phyloP scores from a whole-genome alignment of 2,113 vertebrate species.

The Eptesicus fuscus region DNA sequence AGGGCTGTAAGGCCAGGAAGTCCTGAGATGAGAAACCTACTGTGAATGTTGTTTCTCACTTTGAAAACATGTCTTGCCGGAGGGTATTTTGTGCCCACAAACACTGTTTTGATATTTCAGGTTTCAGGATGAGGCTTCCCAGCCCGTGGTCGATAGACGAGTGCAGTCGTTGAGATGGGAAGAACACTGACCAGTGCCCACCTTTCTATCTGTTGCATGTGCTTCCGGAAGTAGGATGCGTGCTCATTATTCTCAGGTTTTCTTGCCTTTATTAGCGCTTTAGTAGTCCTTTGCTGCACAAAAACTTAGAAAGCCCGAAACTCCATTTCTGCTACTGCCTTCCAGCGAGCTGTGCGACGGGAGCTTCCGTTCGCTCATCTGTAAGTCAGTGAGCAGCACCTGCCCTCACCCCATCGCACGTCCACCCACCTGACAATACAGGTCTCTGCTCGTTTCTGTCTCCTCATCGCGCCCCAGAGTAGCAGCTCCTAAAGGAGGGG shows the following conservation, averaged over 20 bases:
- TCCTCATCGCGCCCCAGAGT: neutral
- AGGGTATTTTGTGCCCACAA: neutral
- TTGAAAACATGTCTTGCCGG: conserved; percentile 7
- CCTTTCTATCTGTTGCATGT: neutral
- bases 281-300: neutral
- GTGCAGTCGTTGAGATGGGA: fast-evolving
- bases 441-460: neutral
- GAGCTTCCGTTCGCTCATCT: too few species aligned
- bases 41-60: neutral
- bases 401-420: fast-evolving
- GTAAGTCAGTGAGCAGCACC: too few species aligned
- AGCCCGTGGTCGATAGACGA: neutral
- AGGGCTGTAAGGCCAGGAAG: neutral
- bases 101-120: neutral
- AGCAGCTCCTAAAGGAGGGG: neutral
- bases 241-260: fast-evolving
- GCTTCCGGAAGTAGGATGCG: fast-evolving
- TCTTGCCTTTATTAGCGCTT: neutral
- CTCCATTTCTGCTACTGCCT: neutral
- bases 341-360: neutral
- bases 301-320: neutral
- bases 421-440: fast-evolving
- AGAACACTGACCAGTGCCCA: fast-evolving
- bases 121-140: neutral
- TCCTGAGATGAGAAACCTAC: conserved; percentile 9